Conservation (phyloP, 2,888 invertebrate genomes). For the Galerucella pusilla region DNA sequence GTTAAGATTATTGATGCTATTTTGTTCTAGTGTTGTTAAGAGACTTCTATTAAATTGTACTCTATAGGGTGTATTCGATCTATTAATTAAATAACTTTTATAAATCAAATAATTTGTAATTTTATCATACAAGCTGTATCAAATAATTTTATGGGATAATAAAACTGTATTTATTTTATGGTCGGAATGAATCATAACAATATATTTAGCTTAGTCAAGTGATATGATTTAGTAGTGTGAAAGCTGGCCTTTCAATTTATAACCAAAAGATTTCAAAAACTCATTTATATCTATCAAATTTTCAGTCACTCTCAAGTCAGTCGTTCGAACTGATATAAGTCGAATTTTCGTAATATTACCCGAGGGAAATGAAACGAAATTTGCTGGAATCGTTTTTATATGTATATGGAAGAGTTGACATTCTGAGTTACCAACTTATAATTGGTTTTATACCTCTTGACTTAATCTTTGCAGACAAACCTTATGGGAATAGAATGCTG, state of each 20-base stretch:
- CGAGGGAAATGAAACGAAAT: not conserved
- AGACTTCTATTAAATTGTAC: no score
- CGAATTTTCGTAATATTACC: conserved; percentile 1
- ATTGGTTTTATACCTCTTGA: not conserved
- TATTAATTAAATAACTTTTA: no score
- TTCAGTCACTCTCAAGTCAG: not conserved
- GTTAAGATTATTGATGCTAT: no score
- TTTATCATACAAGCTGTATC: no score
- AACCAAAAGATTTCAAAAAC: not conserved
- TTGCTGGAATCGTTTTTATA: not conserved
- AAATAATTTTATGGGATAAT: no score
- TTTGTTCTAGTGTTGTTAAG: no score
- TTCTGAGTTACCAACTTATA: not conserved
- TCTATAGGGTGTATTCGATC: no score
- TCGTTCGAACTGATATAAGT: not conserved
- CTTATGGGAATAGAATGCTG: not conserved
- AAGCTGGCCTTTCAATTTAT: not conserved
- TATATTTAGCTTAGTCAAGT: not conserved
- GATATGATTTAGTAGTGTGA: not conserved
- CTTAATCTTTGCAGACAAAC: not conserved
- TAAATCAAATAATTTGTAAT: no score
- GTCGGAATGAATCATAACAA: no score
- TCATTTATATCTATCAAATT: not conserved
- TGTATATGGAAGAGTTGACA: not conserved
- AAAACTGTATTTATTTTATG: no score